phyloP scores from a whole-genome alignment of 2,888 invertebrate species.

The Dicroscelio sp. region DNA sequence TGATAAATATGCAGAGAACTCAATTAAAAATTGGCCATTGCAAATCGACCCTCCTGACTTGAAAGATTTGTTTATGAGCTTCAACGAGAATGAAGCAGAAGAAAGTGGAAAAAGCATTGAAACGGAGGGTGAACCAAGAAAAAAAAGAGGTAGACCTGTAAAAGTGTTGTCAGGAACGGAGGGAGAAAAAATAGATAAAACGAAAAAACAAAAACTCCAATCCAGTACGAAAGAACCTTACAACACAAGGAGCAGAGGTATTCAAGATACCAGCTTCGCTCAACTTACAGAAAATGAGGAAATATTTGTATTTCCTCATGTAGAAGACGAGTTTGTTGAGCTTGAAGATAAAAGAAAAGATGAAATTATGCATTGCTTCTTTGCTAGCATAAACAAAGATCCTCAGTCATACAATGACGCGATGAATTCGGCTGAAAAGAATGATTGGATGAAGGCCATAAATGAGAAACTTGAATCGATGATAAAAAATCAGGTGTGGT shows the following conservation, averaged over 20 bases:
- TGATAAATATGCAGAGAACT: not conserved
- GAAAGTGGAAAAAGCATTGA: not conserved
- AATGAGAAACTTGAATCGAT: not conserved
- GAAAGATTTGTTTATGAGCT: not conserved
- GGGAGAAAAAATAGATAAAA: not conserved
- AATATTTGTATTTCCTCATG: not conserved
- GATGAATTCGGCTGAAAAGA: not conserved
- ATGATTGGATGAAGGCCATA: not conserved
- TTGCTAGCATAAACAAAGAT: not conserved
- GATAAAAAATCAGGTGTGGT: not conserved
- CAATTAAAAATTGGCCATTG: not conserved
- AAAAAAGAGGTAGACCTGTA: not conserved
- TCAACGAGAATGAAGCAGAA: not conserved
- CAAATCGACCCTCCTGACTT: not conserved
- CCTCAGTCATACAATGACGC: not conserved
- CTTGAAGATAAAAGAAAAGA: not conserved
- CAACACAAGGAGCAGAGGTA: not conserved
- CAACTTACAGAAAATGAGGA: not conserved
- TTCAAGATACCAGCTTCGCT: not conserved
- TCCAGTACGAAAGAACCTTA: not conserved
- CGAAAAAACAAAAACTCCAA: not conserved
- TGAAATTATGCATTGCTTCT: not conserved
- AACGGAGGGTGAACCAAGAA: not conserved
- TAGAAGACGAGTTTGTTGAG: not conserved
- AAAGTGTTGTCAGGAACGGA: not conserved